Evolutionary conservation across 2,797 vertebrate species (phyloP).

Genomic region (Cuniculus paca): DNA sequence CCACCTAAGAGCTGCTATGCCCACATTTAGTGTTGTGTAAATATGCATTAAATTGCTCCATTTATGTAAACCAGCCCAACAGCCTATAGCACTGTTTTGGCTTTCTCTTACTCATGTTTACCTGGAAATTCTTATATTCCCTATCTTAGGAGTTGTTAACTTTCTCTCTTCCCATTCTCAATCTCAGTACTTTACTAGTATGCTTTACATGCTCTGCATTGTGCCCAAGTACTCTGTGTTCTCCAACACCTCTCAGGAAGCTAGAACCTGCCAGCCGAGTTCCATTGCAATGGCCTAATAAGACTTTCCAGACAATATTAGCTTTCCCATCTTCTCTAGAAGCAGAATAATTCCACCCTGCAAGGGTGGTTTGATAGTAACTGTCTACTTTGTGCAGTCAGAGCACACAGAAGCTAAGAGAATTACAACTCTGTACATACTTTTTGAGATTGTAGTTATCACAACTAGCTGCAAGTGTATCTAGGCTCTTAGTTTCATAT

Average conservation of each 20-base stretch:
- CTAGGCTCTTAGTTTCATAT: neutral
- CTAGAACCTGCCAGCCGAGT: neutral
- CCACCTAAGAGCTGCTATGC: neutral
- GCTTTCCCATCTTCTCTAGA: neutral
- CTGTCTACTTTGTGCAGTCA: neutral
- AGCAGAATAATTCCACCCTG: neutral
- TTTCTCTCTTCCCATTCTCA: neutral
- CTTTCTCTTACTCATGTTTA: neutral
- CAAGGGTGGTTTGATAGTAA: neutral
- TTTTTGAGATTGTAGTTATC: neutral
- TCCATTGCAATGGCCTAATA: neutral
- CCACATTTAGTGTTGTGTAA: neutral
- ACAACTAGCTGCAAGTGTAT: neutral
- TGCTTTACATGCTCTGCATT: neutral
- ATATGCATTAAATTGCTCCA: neutral
- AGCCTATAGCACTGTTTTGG: neutral
- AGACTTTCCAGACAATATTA: rapidly evolving
- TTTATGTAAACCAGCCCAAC: neutral
- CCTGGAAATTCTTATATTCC: neutral
- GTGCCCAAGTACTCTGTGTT: neutral
- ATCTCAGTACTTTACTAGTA: neutral
- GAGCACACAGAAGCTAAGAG: neutral
- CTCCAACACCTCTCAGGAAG: neutral
- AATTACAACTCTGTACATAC: neutral
- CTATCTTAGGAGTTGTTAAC: neutral